These are phyloP conservation scores for Passer montanus DNA, from an alignment of 2,113 vertebrate species.

Conservation along the genomic window DNA sequence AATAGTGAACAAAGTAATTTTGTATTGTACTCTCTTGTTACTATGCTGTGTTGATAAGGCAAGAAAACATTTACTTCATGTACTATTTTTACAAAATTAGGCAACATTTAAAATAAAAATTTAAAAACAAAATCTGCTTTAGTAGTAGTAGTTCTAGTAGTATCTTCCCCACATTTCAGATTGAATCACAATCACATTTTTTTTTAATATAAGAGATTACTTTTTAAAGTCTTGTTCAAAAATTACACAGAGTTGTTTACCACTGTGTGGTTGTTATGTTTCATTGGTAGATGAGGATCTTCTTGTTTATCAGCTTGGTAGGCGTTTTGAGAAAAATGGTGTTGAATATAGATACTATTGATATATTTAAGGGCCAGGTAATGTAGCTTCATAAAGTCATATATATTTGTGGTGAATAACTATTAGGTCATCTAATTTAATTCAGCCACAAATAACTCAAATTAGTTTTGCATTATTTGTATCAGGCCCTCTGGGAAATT, in stretches of 20 bases:
- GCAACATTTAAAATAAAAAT: background rate
- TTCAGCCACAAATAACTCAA: constrained; percentile 30
- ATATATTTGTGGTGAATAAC: background rate
- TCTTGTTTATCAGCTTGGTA: background rate
- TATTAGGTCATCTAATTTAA: constrained; percentile 35
- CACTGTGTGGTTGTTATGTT: background rate
- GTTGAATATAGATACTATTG: background rate
- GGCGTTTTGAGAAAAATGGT: background rate
- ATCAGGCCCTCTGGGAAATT: background rate
- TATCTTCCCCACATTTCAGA: background rate
- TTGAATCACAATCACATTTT: background rate
- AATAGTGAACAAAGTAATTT: background rate
- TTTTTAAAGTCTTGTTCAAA: background rate
- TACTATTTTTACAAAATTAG: background rate
- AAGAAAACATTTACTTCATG: background rate
- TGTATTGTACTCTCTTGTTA: background rate
- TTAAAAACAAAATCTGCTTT: background rate
- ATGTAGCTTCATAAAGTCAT: background rate
- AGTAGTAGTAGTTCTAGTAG: background rate
- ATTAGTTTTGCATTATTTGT: constrained; percentile 44
- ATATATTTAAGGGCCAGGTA: background rate
- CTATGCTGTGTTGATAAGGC: background rate
- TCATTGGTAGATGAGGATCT: background rate
- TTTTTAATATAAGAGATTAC: background rate
- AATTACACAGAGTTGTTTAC: background rate